Evolutionary conservation across 37 sponge, comb jelly and placozoan species (phyloP).

Genomic region (Crambe crambe): DNA sequence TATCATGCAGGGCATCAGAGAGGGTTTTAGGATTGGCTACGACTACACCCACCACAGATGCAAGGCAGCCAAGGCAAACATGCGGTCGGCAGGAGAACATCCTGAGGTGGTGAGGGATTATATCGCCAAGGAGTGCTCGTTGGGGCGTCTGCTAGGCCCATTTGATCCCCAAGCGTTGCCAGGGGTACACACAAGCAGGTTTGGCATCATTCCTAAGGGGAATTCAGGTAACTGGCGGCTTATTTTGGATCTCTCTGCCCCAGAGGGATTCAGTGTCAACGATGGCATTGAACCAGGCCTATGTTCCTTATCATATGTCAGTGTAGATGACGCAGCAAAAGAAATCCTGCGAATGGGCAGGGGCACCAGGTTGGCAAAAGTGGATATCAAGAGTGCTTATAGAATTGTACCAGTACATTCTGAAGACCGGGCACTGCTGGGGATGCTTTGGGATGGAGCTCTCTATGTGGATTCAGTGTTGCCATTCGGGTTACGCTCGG

Average conservation of each 20-base stretch:
- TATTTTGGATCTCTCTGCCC: conserved; percentile 16
- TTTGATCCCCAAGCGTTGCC: background rate
- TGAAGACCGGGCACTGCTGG: conserved; percentile 12
- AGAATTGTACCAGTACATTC: conserved; percentile 36
- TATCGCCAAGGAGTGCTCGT: background rate
- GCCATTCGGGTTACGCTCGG: conserved; percentile 21
- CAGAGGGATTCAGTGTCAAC: conserved; percentile 24
- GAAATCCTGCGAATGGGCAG: background rate
- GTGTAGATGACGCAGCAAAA: too few species aligned
- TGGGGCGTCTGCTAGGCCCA: background rate
- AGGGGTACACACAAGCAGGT: background rate
- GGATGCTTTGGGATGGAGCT: conserved; percentile 17
- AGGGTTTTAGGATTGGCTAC: too few species aligned
- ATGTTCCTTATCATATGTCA: too few species aligned
- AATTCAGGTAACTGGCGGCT: conserved; percentile 22
- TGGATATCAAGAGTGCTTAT: conserved; percentile 37
- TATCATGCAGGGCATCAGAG: background rate
- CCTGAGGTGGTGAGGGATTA: background rate
- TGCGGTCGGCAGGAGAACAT: background rate
- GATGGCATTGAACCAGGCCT: conserved; percentile 7
- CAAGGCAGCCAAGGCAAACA: background rate
- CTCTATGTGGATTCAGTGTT: too few species aligned
- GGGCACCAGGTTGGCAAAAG: conserved; percentile 23
- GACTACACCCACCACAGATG: background rate
- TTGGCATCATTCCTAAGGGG: background rate